These are phyloP conservation scores for Spodoptera litura DNA, from an alignment of 1,140 invertebrate species.

Conservation along the genomic window DNA sequence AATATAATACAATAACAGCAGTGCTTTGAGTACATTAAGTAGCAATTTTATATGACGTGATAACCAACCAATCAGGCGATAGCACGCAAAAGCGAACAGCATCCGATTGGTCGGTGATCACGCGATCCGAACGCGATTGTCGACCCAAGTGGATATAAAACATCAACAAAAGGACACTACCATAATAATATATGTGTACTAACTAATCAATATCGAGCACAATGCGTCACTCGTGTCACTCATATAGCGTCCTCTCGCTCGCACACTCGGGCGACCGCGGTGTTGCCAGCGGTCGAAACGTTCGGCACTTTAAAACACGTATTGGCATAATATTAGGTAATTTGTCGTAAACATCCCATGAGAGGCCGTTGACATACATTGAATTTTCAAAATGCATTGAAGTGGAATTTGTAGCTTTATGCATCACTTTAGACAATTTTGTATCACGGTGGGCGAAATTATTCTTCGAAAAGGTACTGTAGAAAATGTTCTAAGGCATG, in stretches of 20 bases:
- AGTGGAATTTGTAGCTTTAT: too few species aligned
- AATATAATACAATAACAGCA: conserved; percentile 46
- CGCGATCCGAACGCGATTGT: conserved; percentile 37
- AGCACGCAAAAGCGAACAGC: conserved; percentile 1
- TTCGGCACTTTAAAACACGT: conserved; percentile 42
- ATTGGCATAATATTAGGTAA: conserved; percentile 18
- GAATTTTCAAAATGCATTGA: too few species aligned
- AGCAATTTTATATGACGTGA: conserved; percentile 38
- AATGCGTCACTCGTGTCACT: conserved; percentile 50
- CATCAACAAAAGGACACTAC: conserved; percentile 58
- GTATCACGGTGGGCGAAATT: too few species aligned
- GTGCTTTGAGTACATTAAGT: conserved; percentile 44
- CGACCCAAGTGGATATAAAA: conserved; percentile 53
- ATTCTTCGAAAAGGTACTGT: too few species aligned
- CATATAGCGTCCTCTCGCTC: conserved; percentile 54
- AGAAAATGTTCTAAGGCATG: too few species aligned
- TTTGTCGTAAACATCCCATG: background rate
- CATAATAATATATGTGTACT: conserved; percentile 57
- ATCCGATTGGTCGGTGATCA: conserved; percentile 31
- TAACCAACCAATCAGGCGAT: conserved; percentile 29
- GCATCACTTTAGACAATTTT: too few species aligned
- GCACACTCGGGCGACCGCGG: conserved; percentile 31
- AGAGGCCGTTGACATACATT: conserved; percentile 18
- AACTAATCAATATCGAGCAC: conserved; percentile 61
- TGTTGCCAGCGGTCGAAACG: conserved; percentile 31